Evolutionary conservation across 2,888 invertebrate genomes (phyloP).

Genomic region (Rotaria magnacalcarata): DNA sequence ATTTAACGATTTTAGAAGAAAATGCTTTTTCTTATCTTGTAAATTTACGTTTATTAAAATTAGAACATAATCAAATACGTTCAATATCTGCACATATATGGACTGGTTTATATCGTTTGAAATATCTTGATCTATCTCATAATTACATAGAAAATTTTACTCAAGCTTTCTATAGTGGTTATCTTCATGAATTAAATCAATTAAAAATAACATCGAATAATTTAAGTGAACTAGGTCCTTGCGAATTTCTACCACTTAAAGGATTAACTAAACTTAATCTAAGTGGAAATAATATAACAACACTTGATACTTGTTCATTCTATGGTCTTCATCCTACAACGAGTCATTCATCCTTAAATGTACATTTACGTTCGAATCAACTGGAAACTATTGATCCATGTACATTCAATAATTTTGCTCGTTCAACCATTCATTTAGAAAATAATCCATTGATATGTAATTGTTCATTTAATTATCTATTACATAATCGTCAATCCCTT

Average conservation of each 20-base stretch:
- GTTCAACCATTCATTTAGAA: slow-evolving; percentile 14
- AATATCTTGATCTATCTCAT: slow-evolving; percentile 34
- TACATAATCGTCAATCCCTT: not conserved
- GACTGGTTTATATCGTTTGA: slow-evolving; percentile 27
- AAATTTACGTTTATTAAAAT: slow-evolving; percentile 33
- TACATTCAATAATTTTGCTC: slow-evolving; percentile 11
- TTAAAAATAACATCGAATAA: slow-evolving; percentile 14
- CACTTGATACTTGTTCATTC: not conserved
- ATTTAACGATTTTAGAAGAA: not conserved
- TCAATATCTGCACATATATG: slow-evolving; percentile 11
- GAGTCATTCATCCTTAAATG: not conserved
- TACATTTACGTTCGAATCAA: slow-evolving; percentile 13
- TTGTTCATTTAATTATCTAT: slow-evolving; percentile 34
- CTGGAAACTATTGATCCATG: slow-evolving; percentile 27
- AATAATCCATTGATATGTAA: slow-evolving; percentile 36
- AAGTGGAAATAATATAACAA: slow-evolving; percentile 1
- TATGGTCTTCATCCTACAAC: not conserved
- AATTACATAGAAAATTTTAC: slow-evolving; percentile 19
- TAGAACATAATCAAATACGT: slow-evolving; percentile 30
- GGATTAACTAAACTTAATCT: not conserved
- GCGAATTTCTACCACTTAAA: slow-evolving; percentile 34
- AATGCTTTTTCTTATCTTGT: not conserved
- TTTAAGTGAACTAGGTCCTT: not conserved
- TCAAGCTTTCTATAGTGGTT: not conserved
- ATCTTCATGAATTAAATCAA: slow-evolving; percentile 32